A percentile compares a stretch with the other conserved stretches of the same genome.
phyloP scores from a whole-genome alignment of 2,888 invertebrate genomes.

The Pachydiplax longipennis region DNA sequence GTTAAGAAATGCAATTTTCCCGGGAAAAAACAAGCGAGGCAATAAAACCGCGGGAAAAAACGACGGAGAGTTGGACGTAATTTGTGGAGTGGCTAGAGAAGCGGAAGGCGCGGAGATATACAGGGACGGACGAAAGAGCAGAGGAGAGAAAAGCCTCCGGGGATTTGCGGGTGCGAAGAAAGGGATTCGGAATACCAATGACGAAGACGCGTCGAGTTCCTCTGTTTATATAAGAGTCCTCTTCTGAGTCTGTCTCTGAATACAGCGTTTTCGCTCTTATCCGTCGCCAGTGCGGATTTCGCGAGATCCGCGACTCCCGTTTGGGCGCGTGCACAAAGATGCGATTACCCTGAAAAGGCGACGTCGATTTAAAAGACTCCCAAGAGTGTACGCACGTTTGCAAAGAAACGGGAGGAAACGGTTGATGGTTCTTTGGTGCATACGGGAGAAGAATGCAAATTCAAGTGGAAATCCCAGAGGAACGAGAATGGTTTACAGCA shows the following conservation, averaged over 20 bases:
- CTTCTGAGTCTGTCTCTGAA: neutral
- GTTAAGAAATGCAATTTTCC: slow-evolving; percentile 1
- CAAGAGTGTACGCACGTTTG: too few relatives aligned
- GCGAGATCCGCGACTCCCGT: neutral
- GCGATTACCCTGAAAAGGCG: neutral
- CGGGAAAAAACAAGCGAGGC: neutral
- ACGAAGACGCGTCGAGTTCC: neutral
- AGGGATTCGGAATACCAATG: neutral
- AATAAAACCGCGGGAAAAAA: neutral
- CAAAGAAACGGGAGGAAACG: too few relatives aligned
- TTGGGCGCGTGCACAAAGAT: neutral
- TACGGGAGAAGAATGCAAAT: too few relatives aligned
- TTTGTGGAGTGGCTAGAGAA: neutral
- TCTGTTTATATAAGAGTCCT: neutral
- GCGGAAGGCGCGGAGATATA: neutral
- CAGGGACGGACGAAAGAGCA: neutral
- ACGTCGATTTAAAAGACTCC: neutral
- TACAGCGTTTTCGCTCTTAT: neutral
- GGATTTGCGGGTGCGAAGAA: neutral
- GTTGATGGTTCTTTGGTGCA: too few relatives aligned
- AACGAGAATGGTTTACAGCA: too few relatives aligned
- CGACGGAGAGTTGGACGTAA: neutral
- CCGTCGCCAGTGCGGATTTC: neutral
- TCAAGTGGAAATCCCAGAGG: too few relatives aligned
- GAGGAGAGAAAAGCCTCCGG: neutral